A percentile compares a stretch with the other conserved stretches of the same genome.
phyloP scores from a whole-genome alignment of 2,888 invertebrate genomes.

The Lithophane socia region DNA sequence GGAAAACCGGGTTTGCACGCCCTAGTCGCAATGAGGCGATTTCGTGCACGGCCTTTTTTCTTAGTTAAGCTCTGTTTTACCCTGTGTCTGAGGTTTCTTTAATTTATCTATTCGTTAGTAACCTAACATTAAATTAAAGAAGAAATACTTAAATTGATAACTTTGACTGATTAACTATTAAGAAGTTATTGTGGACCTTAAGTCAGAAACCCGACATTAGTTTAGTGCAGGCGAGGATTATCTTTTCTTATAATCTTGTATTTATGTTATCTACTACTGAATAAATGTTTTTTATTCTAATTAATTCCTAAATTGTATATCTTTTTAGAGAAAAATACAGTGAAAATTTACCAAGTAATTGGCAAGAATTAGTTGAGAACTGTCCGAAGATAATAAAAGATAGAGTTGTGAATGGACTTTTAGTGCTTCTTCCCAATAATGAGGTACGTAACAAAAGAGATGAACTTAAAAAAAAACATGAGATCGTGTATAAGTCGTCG shows the following conservation, averaged over 20 bases:
- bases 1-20: too few species aligned
- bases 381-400: slow-evolving; percentile 90
- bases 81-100: too few species aligned
- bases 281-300: not conserved
- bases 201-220: not conserved
- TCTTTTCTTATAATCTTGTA: not conserved
- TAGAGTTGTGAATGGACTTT: slow-evolving; percentile 86
- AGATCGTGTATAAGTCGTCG: too few species aligned
- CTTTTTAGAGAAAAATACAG: slow-evolving; percentile 90
- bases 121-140: too few species aligned
- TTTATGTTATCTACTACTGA: not conserved
- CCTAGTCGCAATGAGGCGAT: too few species aligned
- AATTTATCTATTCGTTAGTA: too few species aligned
- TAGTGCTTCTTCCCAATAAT: slow-evolving; percentile 86
- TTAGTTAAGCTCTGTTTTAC: too few species aligned
- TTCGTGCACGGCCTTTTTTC: too few species aligned
- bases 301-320: slow-evolving; percentile 9
- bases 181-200: not conserved
- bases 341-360: slow-evolving; percentile 93
- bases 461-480: not conserved
- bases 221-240: not conserved
- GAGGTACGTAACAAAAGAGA: slow-evolving; percentile 75
- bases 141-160: too few species aligned
- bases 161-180: not conserved
- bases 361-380: slow-evolving; percentile 91